Conservation (phyloP, 2,888 invertebrate genomes). For the Caenorhabditis sinica region DNA sequence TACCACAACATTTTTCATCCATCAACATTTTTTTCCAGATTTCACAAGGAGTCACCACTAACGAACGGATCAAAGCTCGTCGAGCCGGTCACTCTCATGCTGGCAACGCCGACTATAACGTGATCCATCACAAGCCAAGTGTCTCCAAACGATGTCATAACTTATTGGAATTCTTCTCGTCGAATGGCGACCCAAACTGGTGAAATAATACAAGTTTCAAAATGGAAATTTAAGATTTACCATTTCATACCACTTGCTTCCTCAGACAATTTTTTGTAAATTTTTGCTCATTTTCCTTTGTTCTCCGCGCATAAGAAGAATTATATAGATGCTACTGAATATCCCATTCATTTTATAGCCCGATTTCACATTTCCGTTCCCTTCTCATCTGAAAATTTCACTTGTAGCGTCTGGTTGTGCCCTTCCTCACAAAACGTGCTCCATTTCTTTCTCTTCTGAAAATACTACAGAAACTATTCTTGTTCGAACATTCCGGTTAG, state of each 20-base stretch:
- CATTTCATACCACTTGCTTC: background rate
- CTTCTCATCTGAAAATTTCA: slow-evolving; percentile 18
- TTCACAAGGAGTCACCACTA: slow-evolving; percentile 67
- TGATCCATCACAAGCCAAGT: slow-evolving; percentile 55
- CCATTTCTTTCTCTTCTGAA: background rate
- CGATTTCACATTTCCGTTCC: background rate
- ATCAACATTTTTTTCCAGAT: slow-evolving; percentile 53
- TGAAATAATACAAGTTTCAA: too few relatives aligned
- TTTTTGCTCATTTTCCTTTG: background rate
- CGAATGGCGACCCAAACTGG: slow-evolving; percentile 63
- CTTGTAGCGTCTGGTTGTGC: slow-evolving; percentile 51
- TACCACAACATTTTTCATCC: too few relatives aligned
- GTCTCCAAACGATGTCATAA: slow-evolving; percentile 57
- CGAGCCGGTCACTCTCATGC: slow-evolving; percentile 53
- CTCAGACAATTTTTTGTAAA: slow-evolving; percentile 14
- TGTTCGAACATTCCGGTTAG: slow-evolving; percentile 40
- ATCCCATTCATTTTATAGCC: slow-evolving; percentile 1
- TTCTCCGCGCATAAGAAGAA: slow-evolving; percentile 28
- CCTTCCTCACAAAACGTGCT: slow-evolving; percentile 1
- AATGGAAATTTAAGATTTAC: too few relatives aligned
- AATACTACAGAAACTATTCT: background rate
- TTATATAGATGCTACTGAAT: background rate
- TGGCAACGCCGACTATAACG: slow-evolving; percentile 39
- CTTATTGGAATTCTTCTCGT: slow-evolving; percentile 67
- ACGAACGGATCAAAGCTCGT: slow-evolving; percentile 66